Evolutionary conservation across 2,888 invertebrate species (phyloP).

Genomic region (Ichneumon xanthorius): DNA sequence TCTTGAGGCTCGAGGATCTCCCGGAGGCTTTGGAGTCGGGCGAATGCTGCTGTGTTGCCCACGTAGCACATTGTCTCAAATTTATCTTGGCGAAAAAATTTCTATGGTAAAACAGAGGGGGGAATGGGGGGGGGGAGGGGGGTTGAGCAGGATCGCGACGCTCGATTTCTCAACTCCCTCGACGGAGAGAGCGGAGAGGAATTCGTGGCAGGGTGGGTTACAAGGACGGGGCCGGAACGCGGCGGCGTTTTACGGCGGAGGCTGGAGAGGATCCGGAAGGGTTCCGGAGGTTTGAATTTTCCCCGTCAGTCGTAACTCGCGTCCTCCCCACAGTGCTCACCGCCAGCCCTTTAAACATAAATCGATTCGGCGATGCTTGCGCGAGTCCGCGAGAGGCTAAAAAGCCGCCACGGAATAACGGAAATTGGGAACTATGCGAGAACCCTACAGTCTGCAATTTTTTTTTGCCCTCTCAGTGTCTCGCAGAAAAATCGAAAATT

Average conservation of each 20-base stretch:
- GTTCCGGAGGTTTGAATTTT: constrained; percentile 62
- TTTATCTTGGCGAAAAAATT: constrained; percentile 60
- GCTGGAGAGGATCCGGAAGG: constrained; percentile 57
- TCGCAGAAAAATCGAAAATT: background rate
- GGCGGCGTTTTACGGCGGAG: constrained; percentile 29
- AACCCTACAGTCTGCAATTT: background rate
- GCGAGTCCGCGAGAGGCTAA: constrained; percentile 42
- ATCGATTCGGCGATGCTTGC: constrained; percentile 54
- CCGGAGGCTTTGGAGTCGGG: constrained; percentile 37
- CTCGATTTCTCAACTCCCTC: constrained; percentile 58
- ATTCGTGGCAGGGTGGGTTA: constrained; percentile 39
- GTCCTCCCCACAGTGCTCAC: constrained; percentile 49
- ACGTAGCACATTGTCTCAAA: constrained; percentile 67
- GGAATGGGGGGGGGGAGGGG: background rate
- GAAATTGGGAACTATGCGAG: constrained; percentile 49
- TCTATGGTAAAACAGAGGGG: constrained; percentile 26
- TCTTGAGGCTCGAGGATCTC: constrained; percentile 27
- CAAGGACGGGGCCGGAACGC: constrained; percentile 12
- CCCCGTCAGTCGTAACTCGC: constrained; percentile 59
- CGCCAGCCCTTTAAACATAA: constrained; percentile 58
- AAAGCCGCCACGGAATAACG: constrained; percentile 35
- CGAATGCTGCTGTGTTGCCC: constrained; percentile 47
- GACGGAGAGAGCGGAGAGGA: constrained; percentile 35
- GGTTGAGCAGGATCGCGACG: constrained; percentile 57
- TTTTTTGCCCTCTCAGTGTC: background rate